Conservation (phyloP, 1,140 invertebrate genomes). For the Anoplolepis gracilipes region DNA sequence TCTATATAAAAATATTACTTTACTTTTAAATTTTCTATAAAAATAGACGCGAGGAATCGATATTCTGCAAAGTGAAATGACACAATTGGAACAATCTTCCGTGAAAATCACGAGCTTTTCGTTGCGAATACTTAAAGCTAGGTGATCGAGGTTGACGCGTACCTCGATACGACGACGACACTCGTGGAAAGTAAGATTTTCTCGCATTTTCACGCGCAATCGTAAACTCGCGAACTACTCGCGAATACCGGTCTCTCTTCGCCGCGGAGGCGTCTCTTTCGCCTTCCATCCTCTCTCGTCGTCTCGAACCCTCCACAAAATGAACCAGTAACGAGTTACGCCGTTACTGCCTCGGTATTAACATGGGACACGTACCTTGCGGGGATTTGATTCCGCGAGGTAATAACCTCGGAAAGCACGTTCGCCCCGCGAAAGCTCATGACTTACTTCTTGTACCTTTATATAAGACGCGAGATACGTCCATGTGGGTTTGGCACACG, state of each 20-base stretch:
- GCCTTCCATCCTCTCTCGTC: not conserved
- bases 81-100: conserved; percentile 3
- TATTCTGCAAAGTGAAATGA: not conserved
- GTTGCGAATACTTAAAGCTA: conserved; percentile 37
- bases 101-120: conserved; percentile 14
- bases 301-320: conserved; percentile 51
- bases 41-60: conserved; percentile 6
- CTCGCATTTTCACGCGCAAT: conserved; percentile 49
- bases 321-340: conserved; percentile 74
- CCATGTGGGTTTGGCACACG: conserved; percentile 10
- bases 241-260: conserved; percentile 2
- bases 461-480: conserved; percentile 43
- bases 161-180: not conserved
- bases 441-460: conserved; percentile 65
- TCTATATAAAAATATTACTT: not conserved
- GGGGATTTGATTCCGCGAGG: conserved; percentile 78
- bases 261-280: not conserved
- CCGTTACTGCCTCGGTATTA: conserved; percentile 74
- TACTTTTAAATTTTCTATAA: not conserved
- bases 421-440: conserved; percentile 72
- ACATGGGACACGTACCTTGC: conserved; percentile 74
- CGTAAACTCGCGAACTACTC: conserved; percentile 47
- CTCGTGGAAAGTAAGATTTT: conserved; percentile 58
- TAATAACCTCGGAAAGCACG: conserved; percentile 78
- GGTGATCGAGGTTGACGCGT: conserved; percentile 48